A percentile compares a stretch with the other conserved stretches of the same genome.
Evolutionary conservation across 2,888 invertebrate species (phyloP).

Genomic region (Cerastis leucographa): DNA sequence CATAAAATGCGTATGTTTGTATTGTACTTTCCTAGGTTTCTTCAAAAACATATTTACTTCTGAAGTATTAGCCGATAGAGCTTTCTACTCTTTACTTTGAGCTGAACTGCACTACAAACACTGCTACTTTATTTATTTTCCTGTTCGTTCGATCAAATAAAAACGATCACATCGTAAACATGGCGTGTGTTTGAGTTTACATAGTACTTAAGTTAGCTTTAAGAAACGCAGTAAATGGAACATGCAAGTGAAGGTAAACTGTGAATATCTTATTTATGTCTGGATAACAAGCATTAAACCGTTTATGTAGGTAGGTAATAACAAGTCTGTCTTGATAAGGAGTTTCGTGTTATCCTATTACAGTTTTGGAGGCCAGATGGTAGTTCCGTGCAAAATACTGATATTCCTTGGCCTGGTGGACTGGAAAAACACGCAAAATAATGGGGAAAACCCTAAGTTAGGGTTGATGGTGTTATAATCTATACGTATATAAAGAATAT

Average conservation of each 20-base stretch:
- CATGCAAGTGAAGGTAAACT: conserved; percentile 26
- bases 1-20: neutral
- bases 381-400: neutral
- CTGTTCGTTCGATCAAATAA: conserved; percentile 29
- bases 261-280: conserved; percentile 20
- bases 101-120: conserved; percentile 20
- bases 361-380: neutral
- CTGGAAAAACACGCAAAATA: no score
- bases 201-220: conserved; percentile 19
- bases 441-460: no score
- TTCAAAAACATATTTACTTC: neutral
- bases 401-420: no score
- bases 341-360: neutral
- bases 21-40: neutral
- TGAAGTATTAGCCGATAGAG: neutral
- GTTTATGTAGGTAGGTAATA: neutral
- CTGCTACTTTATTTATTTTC: conserved; percentile 20
- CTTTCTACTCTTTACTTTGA: neutral
- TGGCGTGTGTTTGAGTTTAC: conserved; percentile 48
- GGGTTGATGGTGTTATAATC: no score
- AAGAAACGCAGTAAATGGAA: conserved; percentile 33
- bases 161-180: conserved; percentile 37
- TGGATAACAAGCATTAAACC: neutral
- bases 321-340: neutral
- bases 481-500: no score